Evolutionary conservation across 2,888 invertebrate genomes (phyloP).

Genomic region (Meteorus cinctellus): DNA sequence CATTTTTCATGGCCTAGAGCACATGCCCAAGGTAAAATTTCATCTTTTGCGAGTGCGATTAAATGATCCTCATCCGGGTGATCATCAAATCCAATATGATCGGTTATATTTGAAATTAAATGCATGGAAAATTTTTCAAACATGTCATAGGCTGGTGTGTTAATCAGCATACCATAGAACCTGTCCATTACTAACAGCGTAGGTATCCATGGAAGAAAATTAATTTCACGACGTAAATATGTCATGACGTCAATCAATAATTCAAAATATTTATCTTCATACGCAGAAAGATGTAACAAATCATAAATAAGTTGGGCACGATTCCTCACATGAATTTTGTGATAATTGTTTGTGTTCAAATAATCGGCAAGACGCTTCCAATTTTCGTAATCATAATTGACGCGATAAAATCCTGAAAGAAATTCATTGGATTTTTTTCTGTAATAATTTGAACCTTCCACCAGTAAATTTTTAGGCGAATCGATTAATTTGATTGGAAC

Average conservation of each 20-base stretch:
- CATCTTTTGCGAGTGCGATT: constrained; percentile 77
- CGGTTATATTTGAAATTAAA: constrained; percentile 74
- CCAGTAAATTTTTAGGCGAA: no score
- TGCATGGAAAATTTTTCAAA: constrained; percentile 65
- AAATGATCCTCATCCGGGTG: constrained; percentile 74
- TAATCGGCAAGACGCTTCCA: constrained; percentile 76
- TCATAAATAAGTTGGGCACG: constrained; percentile 89
- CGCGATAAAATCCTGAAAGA: constrained; percentile 70
- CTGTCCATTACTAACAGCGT: constrained; percentile 37
- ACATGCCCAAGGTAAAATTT: constrained; percentile 80
- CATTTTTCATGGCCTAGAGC: constrained; percentile 79
- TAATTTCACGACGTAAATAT: constrained; percentile 81
- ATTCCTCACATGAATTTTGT: constrained; percentile 79
- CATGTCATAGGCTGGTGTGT: constrained; percentile 63
- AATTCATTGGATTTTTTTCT: no score
- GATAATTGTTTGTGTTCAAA: constrained; percentile 72
- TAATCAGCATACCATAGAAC: constrained; percentile 71
- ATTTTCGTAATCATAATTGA: constrained; percentile 78
- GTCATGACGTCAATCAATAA: constrained; percentile 52
- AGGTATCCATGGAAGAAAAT: constrained; percentile 87
- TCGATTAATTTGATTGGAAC: no score
- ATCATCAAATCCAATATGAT: constrained; percentile 75
- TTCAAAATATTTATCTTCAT: constrained; percentile 34
- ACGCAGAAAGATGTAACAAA: constrained; percentile 81
- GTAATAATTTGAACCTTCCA: no score